These are phyloP conservation scores for Scolopax bukidnonensis DNA, from an alignment of 2,797 vertebrate species.

Conservation along the genomic window DNA sequence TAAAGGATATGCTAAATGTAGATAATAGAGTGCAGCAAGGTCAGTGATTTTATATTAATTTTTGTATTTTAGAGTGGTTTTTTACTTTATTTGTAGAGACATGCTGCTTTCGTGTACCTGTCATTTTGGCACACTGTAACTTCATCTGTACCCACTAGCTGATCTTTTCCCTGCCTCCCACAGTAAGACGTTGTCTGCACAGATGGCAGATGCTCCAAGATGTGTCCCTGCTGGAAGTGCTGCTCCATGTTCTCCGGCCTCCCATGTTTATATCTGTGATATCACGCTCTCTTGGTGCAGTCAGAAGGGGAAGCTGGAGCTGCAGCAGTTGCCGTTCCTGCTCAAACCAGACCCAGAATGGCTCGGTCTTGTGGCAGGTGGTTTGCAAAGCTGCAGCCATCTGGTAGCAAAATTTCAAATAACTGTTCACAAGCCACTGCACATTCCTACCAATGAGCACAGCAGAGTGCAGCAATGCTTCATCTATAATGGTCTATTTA, in stretches of 20 bases:
- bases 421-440: not conserved
- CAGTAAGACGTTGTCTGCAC: not conserved
- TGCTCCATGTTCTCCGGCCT: not conserved
- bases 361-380: not conserved
- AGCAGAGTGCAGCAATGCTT: not conserved
- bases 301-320: not conserved
- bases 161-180: no score
- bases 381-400: slow-evolving; percentile 26
- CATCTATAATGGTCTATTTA: not conserved
- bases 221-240: not conserved
- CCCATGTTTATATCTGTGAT: not conserved
- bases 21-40: not conserved
- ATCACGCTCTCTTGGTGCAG: not conserved
- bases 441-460: not conserved
- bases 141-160: not conserved
- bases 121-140: not conserved
- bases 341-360: not conserved
- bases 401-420: slow-evolving; percentile 16
- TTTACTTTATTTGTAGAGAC: not conserved
- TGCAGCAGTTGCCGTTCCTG: not conserved
- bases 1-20: not conserved
- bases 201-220: not conserved
- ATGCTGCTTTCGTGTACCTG: not conserved
- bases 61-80: not conserved
- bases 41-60: not conserved